Conservation (phyloP, 2,888 invertebrate genomes). For the Asteroscopus sphinx region DNA sequence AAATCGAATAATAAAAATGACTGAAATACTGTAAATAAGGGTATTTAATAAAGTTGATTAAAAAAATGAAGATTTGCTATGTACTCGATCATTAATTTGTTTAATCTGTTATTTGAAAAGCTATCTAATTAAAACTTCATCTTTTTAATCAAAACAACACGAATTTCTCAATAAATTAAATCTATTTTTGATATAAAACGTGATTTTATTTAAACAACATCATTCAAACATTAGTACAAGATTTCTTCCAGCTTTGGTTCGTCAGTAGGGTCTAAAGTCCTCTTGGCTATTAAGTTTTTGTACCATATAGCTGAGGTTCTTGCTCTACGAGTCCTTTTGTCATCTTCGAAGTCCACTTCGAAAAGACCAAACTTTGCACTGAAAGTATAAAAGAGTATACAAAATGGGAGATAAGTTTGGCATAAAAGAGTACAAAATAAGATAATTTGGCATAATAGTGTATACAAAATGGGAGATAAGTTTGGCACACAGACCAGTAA, state of each 20-base stretch:
- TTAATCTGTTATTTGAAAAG: too few species aligned
- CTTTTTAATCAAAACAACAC: too few species aligned
- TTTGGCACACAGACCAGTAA: too few species aligned
- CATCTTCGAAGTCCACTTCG: slow-evolving; percentile 73
- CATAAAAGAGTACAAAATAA: too few species aligned
- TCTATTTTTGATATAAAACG: slow-evolving; percentile 1
- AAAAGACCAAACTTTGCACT: slow-evolving; percentile 80
- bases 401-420: too few species aligned
- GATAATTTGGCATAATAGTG: too few species aligned
- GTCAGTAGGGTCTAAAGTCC: slow-evolving; percentile 62
- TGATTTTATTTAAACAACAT: slow-evolving; percentile 1
- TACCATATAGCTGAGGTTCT: slow-evolving; percentile 76
- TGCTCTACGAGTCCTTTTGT: slow-evolving; percentile 65
- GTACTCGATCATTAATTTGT: too few species aligned
- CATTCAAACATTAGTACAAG: slow-evolving; percentile 61
- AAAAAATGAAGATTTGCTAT: slow-evolving; percentile 1
- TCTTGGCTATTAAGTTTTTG: slow-evolving; percentile 63
- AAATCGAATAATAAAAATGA: slow-evolving; percentile 12
- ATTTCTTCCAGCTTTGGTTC: slow-evolving; percentile 55
- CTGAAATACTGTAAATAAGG: slow-evolving; percentile 22
- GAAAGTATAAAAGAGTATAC: too few species aligned
- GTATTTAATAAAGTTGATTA: neutral
- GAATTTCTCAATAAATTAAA: slow-evolving; percentile 16
- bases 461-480: too few species aligned
- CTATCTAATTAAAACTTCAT: too few species aligned